These are phyloP conservation scores for Corvus cornix DNA, from an alignment of 2,113 vertebrate species.

Conservation along the genomic window DNA sequence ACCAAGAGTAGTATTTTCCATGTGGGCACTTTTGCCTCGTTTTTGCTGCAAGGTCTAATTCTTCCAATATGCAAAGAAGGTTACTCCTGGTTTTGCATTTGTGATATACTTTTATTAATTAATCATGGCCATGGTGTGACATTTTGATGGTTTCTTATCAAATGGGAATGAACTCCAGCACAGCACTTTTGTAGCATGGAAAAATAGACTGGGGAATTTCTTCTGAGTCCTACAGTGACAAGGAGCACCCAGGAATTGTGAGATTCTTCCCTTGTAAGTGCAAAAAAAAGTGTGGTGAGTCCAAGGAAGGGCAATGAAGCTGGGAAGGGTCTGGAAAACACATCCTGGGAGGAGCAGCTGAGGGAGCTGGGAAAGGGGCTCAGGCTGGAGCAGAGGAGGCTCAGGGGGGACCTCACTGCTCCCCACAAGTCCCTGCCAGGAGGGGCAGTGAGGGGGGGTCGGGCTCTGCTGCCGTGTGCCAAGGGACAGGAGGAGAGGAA, in stretches of 20 bases:
- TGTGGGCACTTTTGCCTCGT: neutral
- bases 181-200: neutral
- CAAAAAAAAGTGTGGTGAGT: neutral
- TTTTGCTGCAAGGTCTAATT: neutral
- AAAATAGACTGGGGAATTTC: neutral
- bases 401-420: neutral
- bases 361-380: neutral
- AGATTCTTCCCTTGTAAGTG: neutral
- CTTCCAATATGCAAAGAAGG: neutral
- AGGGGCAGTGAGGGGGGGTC: neutral
- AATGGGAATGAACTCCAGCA: neutral
- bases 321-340: neutral
- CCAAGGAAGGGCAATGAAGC: accelerated
- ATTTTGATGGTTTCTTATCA: neutral
- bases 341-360: neutral
- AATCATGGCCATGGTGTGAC: neutral
- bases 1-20: neutral
- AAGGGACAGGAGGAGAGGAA: neutral
- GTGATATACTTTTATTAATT: neutral
- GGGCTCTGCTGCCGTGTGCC: neutral
- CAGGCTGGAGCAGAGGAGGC: neutral
- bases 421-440: neutral
- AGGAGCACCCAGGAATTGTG: neutral
- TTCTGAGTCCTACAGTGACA: neutral
- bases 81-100: neutral